Base-by-base conservation (phyloP, 1,140 invertebrate species). In the Maconellicoccus hirsutus region DNA sequence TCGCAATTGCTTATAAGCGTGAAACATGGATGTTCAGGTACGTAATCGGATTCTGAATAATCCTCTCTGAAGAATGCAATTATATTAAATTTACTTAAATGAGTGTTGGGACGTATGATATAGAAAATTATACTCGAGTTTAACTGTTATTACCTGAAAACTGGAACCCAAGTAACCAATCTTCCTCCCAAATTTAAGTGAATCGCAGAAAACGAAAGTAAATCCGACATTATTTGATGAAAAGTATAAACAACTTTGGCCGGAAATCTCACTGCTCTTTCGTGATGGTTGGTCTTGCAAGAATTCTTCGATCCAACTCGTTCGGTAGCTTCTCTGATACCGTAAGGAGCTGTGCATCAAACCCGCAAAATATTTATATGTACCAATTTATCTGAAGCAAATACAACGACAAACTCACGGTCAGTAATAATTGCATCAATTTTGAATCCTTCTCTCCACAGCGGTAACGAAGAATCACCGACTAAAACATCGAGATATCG, bases 351-450 rank as follows among this genome's bases (percentile, higher is more conserved):
- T 96, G 74, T 75, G 72, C 73, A 75, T 71, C 59, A 78, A 72
- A 71, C 70, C 59, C 71, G n/a, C 42, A 52, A 16, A 52, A 8
- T 19, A 8, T 52, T 16, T 6, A 16, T 52, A 16, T 38, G 42
- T 16, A 70, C 69, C 63, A 52, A 70, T 70, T 23, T 8, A 10
- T 21, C 3, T 16, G 22, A 71, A 63, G 14, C n/a, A 33, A 33
- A 33, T 3, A 33, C 12, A 33, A 33, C 12, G 3, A 33, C 29
- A 12, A 21, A 87, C 90, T 87, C 84, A 97, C 94, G 95, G 82
- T 98, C 95, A 61, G 94, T 96, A 69, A 98, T 89, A 73, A 96
- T 93, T 63, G 91, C 86, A 81, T 97, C 92, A 75, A 96, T 87
- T 74, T 80, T 78, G 19, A 92, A 78, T 19, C 83, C 77, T 1